Base-by-base conservation (phyloP, 2,113 vertebrate species). In the Osmerus eperlanus region DNA sequence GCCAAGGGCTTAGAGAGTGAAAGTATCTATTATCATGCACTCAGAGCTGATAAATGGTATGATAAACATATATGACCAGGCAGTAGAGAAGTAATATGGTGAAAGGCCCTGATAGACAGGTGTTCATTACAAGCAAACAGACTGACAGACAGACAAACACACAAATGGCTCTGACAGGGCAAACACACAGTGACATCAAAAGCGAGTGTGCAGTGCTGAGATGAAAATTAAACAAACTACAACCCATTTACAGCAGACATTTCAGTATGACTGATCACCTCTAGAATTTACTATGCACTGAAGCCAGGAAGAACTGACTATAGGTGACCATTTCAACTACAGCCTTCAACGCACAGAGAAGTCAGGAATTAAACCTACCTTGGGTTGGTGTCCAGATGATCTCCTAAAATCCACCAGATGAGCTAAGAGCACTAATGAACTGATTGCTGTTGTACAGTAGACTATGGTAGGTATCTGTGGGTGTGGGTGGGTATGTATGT, bases 131-230 rank as follows among this genome's bases (percentile, higher is more conserved):
- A 62, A 69, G 69, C 75, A 85, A 83, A 81, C 76, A 68, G 64
- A 61, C 68, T 72, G 41, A 67, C 32, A 76, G 41, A 67, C 32
- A 76, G 18, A 11, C 13, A 72, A 70, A 7, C 29, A 19, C 36
- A 12, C 32, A 8, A 7, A 55, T 21, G 41, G 19, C 6, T 71
- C 11, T 64, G 70, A 75, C n/a, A 75, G 29, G n/a, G 47, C 62
- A 82, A 85, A 82, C 74, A 83, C 51, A 28, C 18, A 1, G 65
- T 66, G 67, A n/a, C n/a, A 73, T 64, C 74, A 32, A 25, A 15
- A n/a, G 13, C 28, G 7, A 0, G 23, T 28, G 15, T 13, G 29
- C 29, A 18, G 29, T 64, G 15, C 29, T 16, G 60, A 28, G 14
- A 23, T 61, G 15, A 56, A n/a, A 14, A 52, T 4, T 28, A 16